phyloP scores from a whole-genome alignment of 1,140 invertebrate genomes.

The Panagrolaimus sp. region DNA sequence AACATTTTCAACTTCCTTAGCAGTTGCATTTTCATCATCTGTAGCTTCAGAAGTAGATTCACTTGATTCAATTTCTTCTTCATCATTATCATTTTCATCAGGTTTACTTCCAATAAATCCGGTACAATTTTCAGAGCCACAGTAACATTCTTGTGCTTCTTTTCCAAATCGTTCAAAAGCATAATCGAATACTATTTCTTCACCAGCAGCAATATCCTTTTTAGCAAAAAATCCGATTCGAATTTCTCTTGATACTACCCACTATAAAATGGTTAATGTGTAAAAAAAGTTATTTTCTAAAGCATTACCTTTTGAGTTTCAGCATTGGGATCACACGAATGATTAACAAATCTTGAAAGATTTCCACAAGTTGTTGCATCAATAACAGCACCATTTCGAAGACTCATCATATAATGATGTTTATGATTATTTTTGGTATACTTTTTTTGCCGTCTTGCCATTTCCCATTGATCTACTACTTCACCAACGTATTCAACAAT shows the following conservation, averaged over 20 bases:
- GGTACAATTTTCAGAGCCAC: conserved; percentile 35
- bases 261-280: conserved; percentile 17
- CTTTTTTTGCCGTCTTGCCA: conserved; percentile 76
- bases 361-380: conserved; percentile 87
- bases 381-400: conserved; percentile 86
- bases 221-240: conserved; percentile 92
- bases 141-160: conserved; percentile 30
- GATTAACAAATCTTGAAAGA: conserved; percentile 92
- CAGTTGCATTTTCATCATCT: conserved; percentile 14
- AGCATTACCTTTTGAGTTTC: conserved; percentile 77
- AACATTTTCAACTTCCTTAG: not conserved
- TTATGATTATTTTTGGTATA: conserved; percentile 82
- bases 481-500: conserved; percentile 98
- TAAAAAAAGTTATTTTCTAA: not conserved
- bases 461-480: conserved; percentile 82
- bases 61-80: conserved; percentile 21
- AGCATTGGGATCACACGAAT: conserved; percentile 94
- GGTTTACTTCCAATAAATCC: conserved; percentile 31
- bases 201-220: conserved; percentile 71
- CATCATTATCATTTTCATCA: conserved; percentile 34
- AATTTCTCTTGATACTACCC: conserved; percentile 28
- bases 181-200: conserved; percentile 97
- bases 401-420: conserved; percentile 96
- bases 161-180: conserved; percentile 70
- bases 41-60: conserved; percentile 12